phyloP scores from a whole-genome alignment of 2,113 vertebrate species.

The Chloropsis cyanopogon region DNA sequence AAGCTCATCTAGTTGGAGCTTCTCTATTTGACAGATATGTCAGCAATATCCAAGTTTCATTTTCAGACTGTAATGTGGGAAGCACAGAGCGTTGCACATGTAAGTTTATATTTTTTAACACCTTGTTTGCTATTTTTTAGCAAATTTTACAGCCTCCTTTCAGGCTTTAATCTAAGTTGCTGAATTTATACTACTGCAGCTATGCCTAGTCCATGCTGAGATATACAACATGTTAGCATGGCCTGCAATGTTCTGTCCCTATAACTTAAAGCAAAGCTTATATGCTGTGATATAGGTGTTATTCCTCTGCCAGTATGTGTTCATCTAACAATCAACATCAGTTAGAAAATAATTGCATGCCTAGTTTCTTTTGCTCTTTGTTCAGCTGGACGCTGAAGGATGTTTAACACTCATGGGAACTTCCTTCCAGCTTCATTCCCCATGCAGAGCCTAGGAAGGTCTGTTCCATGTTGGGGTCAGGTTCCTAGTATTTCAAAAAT shows the following conservation, averaged over 20 bases:
- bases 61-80: not conserved
- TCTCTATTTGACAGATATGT: not conserved
- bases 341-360: not conserved
- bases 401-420: not conserved
- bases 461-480: not conserved
- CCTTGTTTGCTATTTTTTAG: not conserved
- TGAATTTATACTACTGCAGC: not conserved
- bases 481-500: conserved; percentile 13
- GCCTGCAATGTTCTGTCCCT: not conserved
- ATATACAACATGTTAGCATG: not conserved
- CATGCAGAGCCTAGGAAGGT: not conserved
- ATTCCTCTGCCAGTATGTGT: not conserved
- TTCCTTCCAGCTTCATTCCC: not conserved
- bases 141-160: not conserved
- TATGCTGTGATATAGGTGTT: not conserved
- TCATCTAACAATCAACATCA: not conserved
- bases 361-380: not conserved
- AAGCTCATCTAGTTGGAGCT: not conserved
- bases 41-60: not conserved
- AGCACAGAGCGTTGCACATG: not conserved
- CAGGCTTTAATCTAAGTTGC: not conserved
- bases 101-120: not conserved
- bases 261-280: not conserved
- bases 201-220: not conserved
- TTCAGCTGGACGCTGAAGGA: not conserved